phyloP scores from a whole-genome alignment of 1,140 invertebrate genomes.

The Globodera ellingtonae region DNA sequence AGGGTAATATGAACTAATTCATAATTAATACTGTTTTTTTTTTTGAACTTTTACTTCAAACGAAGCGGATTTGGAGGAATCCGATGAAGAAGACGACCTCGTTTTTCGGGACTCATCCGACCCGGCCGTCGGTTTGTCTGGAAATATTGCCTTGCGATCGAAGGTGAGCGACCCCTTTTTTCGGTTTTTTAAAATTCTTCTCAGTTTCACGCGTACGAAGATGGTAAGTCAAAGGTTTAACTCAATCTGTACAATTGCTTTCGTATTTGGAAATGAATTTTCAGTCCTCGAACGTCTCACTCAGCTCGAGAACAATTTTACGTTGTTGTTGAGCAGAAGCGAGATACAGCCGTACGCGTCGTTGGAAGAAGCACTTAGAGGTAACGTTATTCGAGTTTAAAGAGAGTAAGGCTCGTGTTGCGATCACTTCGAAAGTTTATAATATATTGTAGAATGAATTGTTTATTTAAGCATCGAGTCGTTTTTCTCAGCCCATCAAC shows the following conservation, averaged over 20 bases:
- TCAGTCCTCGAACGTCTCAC: constrained; percentile 59
- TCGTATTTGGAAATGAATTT: not conserved
- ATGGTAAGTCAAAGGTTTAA: not conserved
- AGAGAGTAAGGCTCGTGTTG: too few relatives aligned
- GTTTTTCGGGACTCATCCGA: not conserved
- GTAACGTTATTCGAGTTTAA: not conserved
- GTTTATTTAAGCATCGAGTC: constrained; percentile 46
- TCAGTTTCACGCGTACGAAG: not conserved
- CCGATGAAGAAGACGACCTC: constrained; percentile 16
- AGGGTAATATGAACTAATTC: not conserved
- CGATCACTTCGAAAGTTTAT: not conserved
- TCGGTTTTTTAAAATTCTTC: not conserved
- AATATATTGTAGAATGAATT: constrained; percentile 11
- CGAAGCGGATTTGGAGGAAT: constrained; percentile 6
- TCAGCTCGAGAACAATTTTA: constrained; percentile 61
- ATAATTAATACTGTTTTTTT: not conserved
- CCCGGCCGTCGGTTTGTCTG: not conserved
- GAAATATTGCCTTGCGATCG: not conserved
- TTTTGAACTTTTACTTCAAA: not conserved
- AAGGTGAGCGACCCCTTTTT: not conserved
- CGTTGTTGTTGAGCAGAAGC: constrained; percentile 57
- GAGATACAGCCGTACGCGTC: constrained; percentile 56
- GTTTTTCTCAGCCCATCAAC: constrained; percentile 59
- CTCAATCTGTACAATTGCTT: not conserved
- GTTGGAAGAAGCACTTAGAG: constrained; percentile 42